A percentile compares a stretch with the other conserved stretches of the same genome.
These are phyloP conservation scores for Pachymerium ferrugineum DNA, from an alignment of 2,888 invertebrate genomes.

Conservation along the genomic window DNA sequence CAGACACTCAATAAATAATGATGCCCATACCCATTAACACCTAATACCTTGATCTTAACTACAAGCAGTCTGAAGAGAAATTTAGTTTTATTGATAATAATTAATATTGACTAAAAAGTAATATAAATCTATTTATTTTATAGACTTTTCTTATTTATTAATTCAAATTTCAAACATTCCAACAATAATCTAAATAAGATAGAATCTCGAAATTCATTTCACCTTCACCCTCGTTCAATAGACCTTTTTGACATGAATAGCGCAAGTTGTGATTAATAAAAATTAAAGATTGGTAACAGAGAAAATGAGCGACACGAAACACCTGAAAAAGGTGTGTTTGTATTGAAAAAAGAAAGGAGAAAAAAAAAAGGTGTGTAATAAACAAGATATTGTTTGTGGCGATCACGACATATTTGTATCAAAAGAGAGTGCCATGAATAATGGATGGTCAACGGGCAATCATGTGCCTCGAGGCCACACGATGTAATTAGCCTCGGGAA, in stretches of 20 bases:
- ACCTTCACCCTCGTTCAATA: no score
- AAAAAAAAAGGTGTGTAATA: neutral
- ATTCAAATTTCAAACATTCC: no score
- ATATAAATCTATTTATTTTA: no score
- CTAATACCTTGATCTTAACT: no score
- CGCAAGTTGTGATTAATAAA: neutral
- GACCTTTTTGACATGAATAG: neutral
- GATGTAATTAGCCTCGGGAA: constrained; percentile 11
- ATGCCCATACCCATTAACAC: no score
- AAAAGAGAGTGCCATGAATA: constrained; percentile 11
- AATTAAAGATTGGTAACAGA: neutral
- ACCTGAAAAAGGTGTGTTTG: constrained; percentile 9
- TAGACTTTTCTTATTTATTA: no score
- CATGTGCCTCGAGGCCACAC: constrained; percentile 3
- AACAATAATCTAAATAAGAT: no score
- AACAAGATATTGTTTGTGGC: constrained; percentile 1
- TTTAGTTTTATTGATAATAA: no score
- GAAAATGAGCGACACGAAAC: neutral
- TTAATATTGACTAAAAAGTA: no score
- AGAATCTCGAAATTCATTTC: no score
- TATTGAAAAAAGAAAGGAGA: neutral
- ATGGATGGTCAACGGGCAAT: constrained; percentile 24
- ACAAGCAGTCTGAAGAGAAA: no score
- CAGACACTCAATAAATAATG: no score
- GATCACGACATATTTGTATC: constrained; percentile 2